phyloP scores from a whole-genome alignment of 2,113 vertebrate genomes.

The Xenopus laevis region DNA sequence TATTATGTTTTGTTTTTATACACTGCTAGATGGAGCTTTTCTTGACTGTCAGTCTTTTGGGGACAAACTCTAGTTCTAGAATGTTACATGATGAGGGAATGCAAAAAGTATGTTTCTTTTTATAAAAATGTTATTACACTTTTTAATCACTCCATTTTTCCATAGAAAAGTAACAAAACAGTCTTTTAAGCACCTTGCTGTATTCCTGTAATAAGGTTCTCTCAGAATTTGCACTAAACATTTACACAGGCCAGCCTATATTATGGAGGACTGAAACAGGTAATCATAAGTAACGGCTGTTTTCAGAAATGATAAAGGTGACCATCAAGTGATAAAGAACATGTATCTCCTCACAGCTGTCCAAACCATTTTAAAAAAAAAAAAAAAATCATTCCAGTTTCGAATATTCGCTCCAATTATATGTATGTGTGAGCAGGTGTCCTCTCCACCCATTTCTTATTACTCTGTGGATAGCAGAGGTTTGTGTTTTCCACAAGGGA shows the following conservation, averaged over 20 bases:
- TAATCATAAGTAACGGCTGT: neutral
- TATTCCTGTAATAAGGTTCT: neutral
- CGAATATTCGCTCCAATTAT: neutral
- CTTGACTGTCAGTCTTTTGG: neutral
- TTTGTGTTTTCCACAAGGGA: constrained; percentile 14
- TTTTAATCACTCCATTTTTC: too few relatives aligned
- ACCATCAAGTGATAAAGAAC: too few relatives aligned
- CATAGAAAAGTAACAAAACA: too few relatives aligned
- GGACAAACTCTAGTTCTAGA: neutral
- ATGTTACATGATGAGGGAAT: neutral
- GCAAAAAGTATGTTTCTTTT: neutral
- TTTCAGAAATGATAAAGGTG: constrained; percentile 1
- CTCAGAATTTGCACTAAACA: constrained; percentile 30
- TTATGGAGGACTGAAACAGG: constrained; percentile 4
- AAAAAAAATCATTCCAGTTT: constrained; percentile 2
- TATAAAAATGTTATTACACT: too few relatives aligned
- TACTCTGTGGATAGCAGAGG: neutral
- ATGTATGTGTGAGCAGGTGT: neutral
- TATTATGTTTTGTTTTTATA: neutral
- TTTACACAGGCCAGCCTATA: constrained; percentile 4
- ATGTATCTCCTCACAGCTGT: neutral
- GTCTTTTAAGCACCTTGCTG: neutral
- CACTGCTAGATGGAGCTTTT: neutral
- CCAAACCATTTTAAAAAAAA: neutral
- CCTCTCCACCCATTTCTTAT: neutral